Percentiles rank a stretch among this genome's conserved stretches.
Evolutionary conservation across 2,113 vertebrate genomes (phyloP).

Genomic region (Vidua chalybeata): DNA sequence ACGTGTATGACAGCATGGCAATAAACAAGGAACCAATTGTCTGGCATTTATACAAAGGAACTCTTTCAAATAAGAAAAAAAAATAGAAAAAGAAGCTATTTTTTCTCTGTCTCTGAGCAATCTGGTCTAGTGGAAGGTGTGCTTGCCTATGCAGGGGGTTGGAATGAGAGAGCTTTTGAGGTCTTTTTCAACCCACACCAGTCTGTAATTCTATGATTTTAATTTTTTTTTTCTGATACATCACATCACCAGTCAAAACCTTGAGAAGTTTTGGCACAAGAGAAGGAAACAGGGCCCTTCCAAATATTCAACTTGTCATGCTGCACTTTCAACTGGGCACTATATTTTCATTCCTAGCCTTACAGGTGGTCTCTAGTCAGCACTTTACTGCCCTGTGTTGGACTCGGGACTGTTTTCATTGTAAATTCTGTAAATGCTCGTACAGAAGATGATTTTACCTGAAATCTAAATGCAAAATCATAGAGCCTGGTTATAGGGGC

Average conservation of each 20-base stretch:
- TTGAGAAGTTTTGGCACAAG: neutral
- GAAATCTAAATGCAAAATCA: neutral
- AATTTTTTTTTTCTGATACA: neutral
- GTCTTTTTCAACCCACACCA: neutral
- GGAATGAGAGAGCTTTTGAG: neutral
- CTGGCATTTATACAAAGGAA: neutral
- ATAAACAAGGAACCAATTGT: neutral
- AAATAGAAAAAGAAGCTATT: neutral
- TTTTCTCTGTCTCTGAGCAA: neutral
- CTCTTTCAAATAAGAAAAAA: neutral
- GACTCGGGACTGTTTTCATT: neutral
- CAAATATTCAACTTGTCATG: neutral
- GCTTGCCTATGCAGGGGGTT: neutral
- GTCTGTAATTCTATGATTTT: neutral
- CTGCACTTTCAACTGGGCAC: neutral
- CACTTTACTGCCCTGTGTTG: neutral
- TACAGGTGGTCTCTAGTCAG: fast-evolving
- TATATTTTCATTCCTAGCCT: fast-evolving
- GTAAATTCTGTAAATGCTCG: neutral
- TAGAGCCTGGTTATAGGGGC: neutral
- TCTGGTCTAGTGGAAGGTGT: neutral
- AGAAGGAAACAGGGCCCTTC: too few relatives aligned
- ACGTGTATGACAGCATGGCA: neutral
- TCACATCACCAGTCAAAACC: neutral
- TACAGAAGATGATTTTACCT: neutral